Evolutionary conservation across 2,888 invertebrate species (phyloP).

Genomic region (Quadroppia sp.): DNA sequence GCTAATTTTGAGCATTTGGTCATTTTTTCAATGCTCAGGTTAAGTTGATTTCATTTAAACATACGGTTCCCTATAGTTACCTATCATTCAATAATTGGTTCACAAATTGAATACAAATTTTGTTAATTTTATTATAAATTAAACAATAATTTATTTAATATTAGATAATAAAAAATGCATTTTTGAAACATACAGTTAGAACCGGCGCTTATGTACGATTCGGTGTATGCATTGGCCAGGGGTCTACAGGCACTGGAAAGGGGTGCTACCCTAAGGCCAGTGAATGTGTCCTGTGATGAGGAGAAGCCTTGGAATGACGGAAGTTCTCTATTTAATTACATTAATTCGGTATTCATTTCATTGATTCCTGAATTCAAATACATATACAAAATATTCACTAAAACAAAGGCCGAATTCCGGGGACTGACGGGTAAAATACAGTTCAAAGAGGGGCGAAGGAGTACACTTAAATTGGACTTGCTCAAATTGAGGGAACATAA

Average conservation of each 20-base stretch:
- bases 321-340: conserved; percentile 69
- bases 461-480: conserved; percentile 76
- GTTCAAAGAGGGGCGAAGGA: conserved; percentile 76
- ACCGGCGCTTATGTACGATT: conserved; percentile 69
- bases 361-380: too few relatives aligned
- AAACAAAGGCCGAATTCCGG: conserved; percentile 43
- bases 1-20: too few relatives aligned
- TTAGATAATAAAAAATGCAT: too few relatives aligned
- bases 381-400: too few relatives aligned
- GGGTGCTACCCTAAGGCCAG: conserved; percentile 56
- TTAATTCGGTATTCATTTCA: conserved; percentile 52
- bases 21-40: too few relatives aligned
- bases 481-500: conserved; percentile 73
- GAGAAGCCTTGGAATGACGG: conserved; percentile 70
- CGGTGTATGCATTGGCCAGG: conserved; percentile 68
- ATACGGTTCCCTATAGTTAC: too few relatives aligned
- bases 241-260: conserved; percentile 68
- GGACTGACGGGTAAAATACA: conserved; percentile 65
- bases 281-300: conserved; percentile 66
- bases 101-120: too few relatives aligned
- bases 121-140: too few relatives aligned
- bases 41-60: too few relatives aligned
- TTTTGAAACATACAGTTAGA: conserved; percentile 56
- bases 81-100: too few relatives aligned
- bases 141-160: too few relatives aligned